Conservation (phyloP, 2,888 invertebrate species). For the Acronicta leporina region DNA sequence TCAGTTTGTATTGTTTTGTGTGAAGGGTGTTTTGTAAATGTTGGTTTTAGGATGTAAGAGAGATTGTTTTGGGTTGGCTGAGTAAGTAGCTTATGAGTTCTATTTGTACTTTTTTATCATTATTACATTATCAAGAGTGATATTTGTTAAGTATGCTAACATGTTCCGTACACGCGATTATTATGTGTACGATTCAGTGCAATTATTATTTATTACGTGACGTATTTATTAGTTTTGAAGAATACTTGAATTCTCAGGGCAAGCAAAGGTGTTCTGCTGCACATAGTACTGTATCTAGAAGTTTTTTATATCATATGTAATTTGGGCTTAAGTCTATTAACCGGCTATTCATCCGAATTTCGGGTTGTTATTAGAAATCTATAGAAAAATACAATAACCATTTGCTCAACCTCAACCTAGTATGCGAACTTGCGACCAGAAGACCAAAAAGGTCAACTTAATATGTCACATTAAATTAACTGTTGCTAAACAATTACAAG, state of each 20-base stretch:
- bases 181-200: neutral
- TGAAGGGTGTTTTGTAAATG: constrained; percentile 18
- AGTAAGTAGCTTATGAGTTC: constrained; percentile 2
- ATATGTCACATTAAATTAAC: no score
- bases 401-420: no score
- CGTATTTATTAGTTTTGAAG: neutral
- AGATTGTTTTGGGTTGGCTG: neutral
- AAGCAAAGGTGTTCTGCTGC: no score
- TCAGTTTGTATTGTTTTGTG: constrained; percentile 47
- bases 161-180: neutral
- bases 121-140: neutral
- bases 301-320: no score
- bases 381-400: no score
- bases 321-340: no score
- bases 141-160: neutral
- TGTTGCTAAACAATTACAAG: neutral
- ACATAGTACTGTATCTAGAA: no score
- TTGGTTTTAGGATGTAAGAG: constrained; percentile 15
- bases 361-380: no score
- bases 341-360: no score
- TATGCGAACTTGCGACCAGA: no score
- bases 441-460: no score
- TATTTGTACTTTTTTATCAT: neutral
- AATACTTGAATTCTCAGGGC: neutral
- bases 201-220: neutral